A percentile compares a stretch with the other conserved stretches of the same genome.
phyloP scores from a whole-genome alignment of 1,140 invertebrate species.

The Solenopsis fugax region DNA sequence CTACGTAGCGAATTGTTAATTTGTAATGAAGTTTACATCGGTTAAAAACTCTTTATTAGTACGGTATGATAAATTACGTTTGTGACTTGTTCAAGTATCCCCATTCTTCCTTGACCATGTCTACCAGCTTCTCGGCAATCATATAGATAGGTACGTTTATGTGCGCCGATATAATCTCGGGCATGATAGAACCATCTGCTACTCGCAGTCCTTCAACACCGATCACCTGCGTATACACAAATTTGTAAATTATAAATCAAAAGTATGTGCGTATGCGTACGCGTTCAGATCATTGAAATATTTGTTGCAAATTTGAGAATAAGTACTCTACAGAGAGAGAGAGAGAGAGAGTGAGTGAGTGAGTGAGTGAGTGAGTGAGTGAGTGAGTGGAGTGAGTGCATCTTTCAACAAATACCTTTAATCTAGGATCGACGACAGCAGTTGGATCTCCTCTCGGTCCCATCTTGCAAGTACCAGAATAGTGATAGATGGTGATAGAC shows the following conservation, averaged over 20 bases:
- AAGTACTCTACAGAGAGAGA: no score
- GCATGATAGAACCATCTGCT: constrained; percentile 91
- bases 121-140: no score
- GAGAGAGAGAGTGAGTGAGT: no score
- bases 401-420: background rate
- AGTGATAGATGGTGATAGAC: constrained; percentile 92
- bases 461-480: constrained; percentile 88
- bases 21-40: background rate
- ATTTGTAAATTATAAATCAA: constrained; percentile 75
- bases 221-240: no score
- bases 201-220: no score
- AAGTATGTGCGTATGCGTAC: background rate
- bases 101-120: constrained; percentile 70
- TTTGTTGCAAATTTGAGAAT: background rate
- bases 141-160: constrained; percentile 86
- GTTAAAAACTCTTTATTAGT: background rate
- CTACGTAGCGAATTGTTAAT: background rate
- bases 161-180: constrained; percentile 87
- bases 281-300: background rate
- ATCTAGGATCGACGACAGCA: no score
- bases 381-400: no score
- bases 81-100: constrained; percentile 19
- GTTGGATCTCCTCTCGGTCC: no score
- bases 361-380: no score
- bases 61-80: background rate